These are phyloP conservation scores for Megaceryle maxima DNA, from an alignment of 2,113 vertebrate species.

Conservation along the genomic window DNA sequence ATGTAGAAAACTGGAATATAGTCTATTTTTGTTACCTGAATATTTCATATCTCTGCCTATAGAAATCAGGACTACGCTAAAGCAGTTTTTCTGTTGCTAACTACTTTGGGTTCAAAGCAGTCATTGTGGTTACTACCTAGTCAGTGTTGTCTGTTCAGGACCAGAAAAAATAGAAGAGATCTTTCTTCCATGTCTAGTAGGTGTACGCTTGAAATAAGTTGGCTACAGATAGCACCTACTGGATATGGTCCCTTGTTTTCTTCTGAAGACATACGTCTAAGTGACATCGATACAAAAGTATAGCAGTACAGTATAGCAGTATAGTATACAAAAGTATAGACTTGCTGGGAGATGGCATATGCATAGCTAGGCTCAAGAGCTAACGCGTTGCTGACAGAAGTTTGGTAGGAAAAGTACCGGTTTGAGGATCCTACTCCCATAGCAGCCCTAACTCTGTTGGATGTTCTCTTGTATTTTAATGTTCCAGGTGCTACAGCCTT, in stretches of 20 bases:
- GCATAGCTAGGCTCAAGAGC: neutral
- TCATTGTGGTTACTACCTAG: neutral
- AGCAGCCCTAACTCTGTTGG: neutral
- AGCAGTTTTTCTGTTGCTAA: neutral
- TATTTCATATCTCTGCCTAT: neutral
- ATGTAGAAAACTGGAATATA: neutral
- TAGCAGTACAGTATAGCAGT: neutral
- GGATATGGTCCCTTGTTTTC: neutral
- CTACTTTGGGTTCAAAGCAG: neutral
- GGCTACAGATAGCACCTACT: neutral
- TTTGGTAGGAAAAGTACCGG: neutral
- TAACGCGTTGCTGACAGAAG: fast-evolving
- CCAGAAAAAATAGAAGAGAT: neutral
- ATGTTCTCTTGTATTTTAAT: fast-evolving
- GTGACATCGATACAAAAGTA: neutral
- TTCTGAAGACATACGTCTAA: neutral
- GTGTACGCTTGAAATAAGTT: neutral
- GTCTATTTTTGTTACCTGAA: neutral
- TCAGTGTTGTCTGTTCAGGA: neutral
- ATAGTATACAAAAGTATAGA: too few species aligned
- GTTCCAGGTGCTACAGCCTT: neutral
- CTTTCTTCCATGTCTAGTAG: neutral
- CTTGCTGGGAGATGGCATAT: neutral
- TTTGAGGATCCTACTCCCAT: neutral
- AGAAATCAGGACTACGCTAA: neutral